phyloP scores from a whole-genome alignment of 1,140 invertebrate genomes.

The Drosophila grimshawi region DNA sequence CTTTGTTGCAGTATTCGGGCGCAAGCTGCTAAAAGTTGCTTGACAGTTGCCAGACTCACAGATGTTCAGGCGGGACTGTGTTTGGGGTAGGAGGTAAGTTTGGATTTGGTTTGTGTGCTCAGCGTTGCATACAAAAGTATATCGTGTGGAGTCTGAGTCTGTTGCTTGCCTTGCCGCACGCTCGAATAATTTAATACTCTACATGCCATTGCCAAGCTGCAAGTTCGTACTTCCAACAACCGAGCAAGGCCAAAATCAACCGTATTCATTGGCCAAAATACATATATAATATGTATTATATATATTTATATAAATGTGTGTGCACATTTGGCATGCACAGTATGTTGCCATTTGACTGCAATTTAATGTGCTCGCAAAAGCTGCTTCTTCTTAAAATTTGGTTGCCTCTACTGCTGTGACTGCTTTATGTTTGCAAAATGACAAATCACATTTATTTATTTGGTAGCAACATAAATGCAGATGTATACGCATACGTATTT shows the following conservation, averaged over 20 bases:
- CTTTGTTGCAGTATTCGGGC: constrained; percentile 29
- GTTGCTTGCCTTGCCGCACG: constrained; percentile 55
- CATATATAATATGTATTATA: constrained; percentile 1
- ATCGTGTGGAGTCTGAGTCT: constrained; percentile 60
- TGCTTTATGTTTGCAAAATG: constrained; percentile 78
- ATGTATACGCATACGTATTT: background rate
- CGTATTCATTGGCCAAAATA: constrained; percentile 53
- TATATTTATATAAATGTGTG: constrained; percentile 18
- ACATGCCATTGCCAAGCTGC: constrained; percentile 1
- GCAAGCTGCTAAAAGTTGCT: constrained; percentile 49
- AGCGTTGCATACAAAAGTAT: constrained; percentile 79
- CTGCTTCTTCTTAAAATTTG: constrained; percentile 45
- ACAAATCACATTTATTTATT: constrained; percentile 84
- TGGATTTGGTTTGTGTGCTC: constrained; percentile 56
- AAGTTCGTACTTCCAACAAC: constrained; percentile 13
- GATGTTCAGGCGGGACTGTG: constrained; percentile 10
- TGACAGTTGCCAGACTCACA: constrained; percentile 32
- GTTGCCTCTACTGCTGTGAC: constrained; percentile 33
- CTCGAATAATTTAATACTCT: constrained; percentile 80
- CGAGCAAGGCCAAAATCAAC: constrained; percentile 41
- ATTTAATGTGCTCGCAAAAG: constrained; percentile 74
- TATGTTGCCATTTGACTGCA: constrained; percentile 81
- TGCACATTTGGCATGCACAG: constrained; percentile 74
- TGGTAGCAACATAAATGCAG: constrained; percentile 32
- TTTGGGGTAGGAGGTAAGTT: constrained; percentile 14